Evolutionary conservation across 2,797 vertebrate genomes (phyloP).

Genomic region (Halcyon badia): DNA sequence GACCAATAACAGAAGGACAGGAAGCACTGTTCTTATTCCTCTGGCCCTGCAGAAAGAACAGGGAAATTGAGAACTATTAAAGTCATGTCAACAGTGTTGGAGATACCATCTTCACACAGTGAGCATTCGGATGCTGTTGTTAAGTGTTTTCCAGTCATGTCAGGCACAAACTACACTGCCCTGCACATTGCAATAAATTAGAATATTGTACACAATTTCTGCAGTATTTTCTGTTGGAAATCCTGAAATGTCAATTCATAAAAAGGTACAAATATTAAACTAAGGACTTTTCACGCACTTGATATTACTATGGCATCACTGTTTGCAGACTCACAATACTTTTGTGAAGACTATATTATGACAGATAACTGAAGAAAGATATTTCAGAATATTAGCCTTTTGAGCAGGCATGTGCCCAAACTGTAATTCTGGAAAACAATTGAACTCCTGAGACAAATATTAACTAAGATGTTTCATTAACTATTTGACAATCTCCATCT

Average conservation of each 20-base stretch:
- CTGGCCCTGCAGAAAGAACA: neutral
- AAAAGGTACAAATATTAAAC: neutral
- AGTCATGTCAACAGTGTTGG: neutral
- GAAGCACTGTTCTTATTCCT: neutral
- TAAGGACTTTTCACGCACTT: neutral
- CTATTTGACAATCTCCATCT: constrained; percentile 30
- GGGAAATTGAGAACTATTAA: neutral
- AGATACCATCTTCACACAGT: neutral
- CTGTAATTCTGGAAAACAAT: neutral
- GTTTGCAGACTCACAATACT: neutral
- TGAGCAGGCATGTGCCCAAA: neutral
- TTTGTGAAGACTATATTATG: neutral
- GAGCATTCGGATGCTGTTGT: neutral
- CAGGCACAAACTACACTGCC: neutral
- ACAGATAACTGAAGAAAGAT: neutral
- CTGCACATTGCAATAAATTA: neutral
- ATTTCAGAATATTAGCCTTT: neutral
- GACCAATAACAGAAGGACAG: neutral
- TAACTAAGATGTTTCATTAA: constrained; percentile 16
- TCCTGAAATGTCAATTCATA: neutral
- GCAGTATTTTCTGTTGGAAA: neutral
- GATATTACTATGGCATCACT: neutral
- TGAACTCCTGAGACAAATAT: neutral
- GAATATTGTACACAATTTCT: neutral
- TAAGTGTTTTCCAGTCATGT: neutral